A percentile compares a stretch with the other conserved stretches of the same genome.
Evolutionary conservation across 2,888 invertebrate species (phyloP).

Genomic region (Baronia brevicornis): DNA sequence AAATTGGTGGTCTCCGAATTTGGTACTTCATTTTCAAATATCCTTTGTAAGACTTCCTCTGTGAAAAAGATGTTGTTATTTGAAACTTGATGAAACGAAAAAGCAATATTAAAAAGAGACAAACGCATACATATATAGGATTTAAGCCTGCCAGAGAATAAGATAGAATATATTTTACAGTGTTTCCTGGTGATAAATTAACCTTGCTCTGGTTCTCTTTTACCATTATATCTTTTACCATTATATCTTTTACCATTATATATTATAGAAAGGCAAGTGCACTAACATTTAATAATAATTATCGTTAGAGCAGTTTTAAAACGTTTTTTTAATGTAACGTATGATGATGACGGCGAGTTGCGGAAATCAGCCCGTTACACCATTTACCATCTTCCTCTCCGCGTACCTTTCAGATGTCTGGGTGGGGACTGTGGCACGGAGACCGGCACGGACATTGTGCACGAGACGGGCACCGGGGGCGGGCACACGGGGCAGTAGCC

Average conservation of each 20-base stretch:
- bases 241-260: too few relatives aligned
- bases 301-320: too few relatives aligned
- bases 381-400: too few relatives aligned
- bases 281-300: too few relatives aligned
- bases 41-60: slow-evolving; percentile 62
- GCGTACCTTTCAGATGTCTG: slow-evolving; percentile 3
- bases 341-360: not conserved
- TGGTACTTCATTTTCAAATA: slow-evolving; percentile 50
- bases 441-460: slow-evolving; percentile 8
- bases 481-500: slow-evolving; percentile 40
- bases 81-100: not conserved
- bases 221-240: too few relatives aligned
- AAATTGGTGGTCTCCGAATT: slow-evolving; percentile 22
- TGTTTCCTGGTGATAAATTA: too few relatives aligned
- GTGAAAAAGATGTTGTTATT: slow-evolving; percentile 11
- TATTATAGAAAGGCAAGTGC: too few relatives aligned
- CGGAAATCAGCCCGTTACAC: too few relatives aligned
- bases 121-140: not conserved
- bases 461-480: slow-evolving; percentile 13
- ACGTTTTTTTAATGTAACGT: not conserved
- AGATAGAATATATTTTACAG: too few relatives aligned
- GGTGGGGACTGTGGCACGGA: slow-evolving; percentile 8
- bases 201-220: too few relatives aligned
- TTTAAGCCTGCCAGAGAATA: too few relatives aligned
- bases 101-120: too few relatives aligned